Base-by-base conservation (phyloP, 2,113 vertebrate species). In the Eublepharis macularius region DNA sequence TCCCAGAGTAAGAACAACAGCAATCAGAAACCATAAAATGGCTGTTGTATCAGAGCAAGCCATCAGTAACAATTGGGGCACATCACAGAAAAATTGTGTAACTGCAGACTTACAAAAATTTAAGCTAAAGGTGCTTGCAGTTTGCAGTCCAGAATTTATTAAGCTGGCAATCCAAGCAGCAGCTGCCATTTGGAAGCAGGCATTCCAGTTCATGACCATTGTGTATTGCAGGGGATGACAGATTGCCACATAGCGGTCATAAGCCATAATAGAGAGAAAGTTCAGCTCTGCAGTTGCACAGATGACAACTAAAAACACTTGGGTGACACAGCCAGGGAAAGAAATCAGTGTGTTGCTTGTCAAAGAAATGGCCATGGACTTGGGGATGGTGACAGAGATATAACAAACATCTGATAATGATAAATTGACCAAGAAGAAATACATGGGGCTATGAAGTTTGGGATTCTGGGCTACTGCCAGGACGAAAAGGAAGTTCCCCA, bases 11-110 rank as follows among this genome's bases (percentile, higher is more conserved):
- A n/a, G n/a, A n/a, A n/a, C n/a, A n/a, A n/a, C n/a, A n/a, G n/a
- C n/a, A n/a, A n/a, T n/a, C n/a, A n/a, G n/a, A n/a, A n/a, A n/a
- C n/a, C n/a, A n/a, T n/a, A n/a, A n/a, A n/a, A n/a, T n/a, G n/a
- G n/a, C n/a, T n/a, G n/a, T n/a, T 41, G 75, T 68, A 5, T 85
- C 69, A 14, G 89, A 90, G 43, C 86, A 90, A 29, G 89, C 87
- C 11, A 90, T 68, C 41, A 82, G 82, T 45, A 90, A 41, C 13
- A 90, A 74, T 6, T 70, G 82, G 2, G 83, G 80, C 32, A 90
- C 54, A n/a, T 90, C 82, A 74, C 89, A 90, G 45, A 90, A 87
- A 47, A 87, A 90, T n/a, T n/a, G n/a, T n/a, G n/a, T n/a, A n/a
- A n/a, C n/a, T n/a, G n/a, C n/a, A n/a, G n/a, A n/a, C n/a, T n/a